A percentile compares a stretch with the other conserved stretches of the same genome.
These are phyloP conservation scores for Cheilosia scutellata DNA, from an alignment of 2,888 invertebrate genomes.

Conservation along the genomic window DNA sequence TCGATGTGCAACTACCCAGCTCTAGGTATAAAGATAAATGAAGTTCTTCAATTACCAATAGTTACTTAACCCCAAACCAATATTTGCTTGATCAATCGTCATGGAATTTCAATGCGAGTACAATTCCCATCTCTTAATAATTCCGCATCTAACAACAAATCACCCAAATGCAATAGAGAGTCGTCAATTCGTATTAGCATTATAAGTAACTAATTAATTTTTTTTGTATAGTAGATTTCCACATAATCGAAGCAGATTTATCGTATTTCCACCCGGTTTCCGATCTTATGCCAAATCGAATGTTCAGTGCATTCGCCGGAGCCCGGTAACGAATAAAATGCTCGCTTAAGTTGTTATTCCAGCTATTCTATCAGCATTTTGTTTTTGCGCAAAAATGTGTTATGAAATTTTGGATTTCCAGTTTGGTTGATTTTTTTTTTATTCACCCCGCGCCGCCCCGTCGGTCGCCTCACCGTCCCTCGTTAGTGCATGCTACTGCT, in stretches of 20 bases:
- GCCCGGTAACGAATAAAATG: constrained; percentile 41
- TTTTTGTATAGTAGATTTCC: background rate
- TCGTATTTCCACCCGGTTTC: constrained; percentile 1
- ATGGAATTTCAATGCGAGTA: too few species aligned
- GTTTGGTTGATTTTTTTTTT: constrained; percentile 40
- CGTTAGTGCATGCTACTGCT: background rate
- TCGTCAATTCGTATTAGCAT: too few species aligned
- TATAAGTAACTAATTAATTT: background rate
- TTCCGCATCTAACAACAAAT: too few species aligned
- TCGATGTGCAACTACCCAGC: too few species aligned
- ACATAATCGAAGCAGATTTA: constrained; percentile 2
- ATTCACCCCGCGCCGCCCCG: too few species aligned
- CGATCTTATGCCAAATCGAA: constrained; percentile 8
- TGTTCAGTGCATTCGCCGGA: constrained; percentile 12
- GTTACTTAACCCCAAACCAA: too few species aligned
- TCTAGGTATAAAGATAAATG: too few species aligned
- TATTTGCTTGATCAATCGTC: too few species aligned
- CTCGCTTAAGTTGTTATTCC: constrained; percentile 54
- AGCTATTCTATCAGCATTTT: constrained; percentile 67
- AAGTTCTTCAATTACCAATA: too few species aligned
- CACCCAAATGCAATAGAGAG: too few species aligned
- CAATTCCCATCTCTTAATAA: too few species aligned
- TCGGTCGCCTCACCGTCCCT: background rate
- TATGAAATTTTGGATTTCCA: constrained; percentile 70
- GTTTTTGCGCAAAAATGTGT: constrained; percentile 56